Conservation (phyloP, 2,888 invertebrate genomes). For the Onthophagus sagittarius region DNA sequence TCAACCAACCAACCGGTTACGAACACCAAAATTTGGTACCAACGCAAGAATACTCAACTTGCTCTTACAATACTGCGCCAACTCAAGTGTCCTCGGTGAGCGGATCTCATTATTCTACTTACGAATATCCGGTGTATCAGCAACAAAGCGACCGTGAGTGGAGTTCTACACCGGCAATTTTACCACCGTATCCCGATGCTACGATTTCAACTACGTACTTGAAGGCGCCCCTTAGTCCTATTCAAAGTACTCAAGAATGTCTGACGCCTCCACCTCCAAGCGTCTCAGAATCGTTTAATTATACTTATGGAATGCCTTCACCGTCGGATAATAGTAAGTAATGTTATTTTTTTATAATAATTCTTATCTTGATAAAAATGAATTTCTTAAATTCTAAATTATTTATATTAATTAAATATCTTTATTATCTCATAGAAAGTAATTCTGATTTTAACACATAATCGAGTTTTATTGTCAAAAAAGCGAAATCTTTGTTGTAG, state of each 20-base stretch:
- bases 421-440: too few relatives aligned
- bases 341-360: too few relatives aligned
- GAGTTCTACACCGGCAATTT: conserved; percentile 36
- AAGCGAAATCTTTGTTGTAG: too few relatives aligned
- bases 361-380: too few relatives aligned
- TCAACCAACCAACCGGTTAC: conserved; percentile 41
- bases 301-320: conserved; percentile 43
- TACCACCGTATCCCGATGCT: conserved; percentile 41
- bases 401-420: too few relatives aligned
- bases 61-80: conserved; percentile 33
- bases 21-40: conserved; percentile 43
- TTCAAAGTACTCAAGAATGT: conserved; percentile 41
- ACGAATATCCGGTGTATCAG: conserved; percentile 43
- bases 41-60: conserved; percentile 40
- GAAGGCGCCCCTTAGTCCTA: conserved; percentile 47
- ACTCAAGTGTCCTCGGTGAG: conserved; percentile 39
- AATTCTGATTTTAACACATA: too few relatives aligned
- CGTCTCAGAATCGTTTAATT: conserved; percentile 39
- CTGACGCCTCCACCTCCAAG: conserved; percentile 43
- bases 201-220: conserved; percentile 39
- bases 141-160: conserved; percentile 43
- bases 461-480: too few relatives aligned
- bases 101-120: conserved; percentile 41
- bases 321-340: conserved; percentile 47
- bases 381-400: too few relatives aligned